Conservation (phyloP, 2,797 vertebrate genomes). For the Tenualosa thibaudeaui region DNA sequence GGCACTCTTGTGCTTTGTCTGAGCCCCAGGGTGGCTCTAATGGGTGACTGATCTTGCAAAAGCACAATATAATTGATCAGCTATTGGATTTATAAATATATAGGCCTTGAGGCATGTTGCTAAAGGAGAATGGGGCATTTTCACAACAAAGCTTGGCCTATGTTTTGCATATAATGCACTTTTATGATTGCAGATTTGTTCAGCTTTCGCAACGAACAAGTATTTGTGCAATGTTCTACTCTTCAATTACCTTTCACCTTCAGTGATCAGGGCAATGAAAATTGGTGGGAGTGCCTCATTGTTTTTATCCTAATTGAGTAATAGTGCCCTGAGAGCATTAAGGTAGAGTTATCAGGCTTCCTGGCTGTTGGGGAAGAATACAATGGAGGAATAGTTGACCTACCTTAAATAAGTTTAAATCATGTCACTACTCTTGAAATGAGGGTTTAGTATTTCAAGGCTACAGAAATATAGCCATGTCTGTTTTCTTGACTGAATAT, state of each 20-base stretch:
- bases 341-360: constrained; percentile 19
- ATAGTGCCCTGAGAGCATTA: no score
- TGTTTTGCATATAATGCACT: neutral
- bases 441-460: neutral
- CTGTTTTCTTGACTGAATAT: neutral
- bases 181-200: neutral
- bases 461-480: neutral
- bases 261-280: neutral
- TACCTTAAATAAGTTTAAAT: neutral
- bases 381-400: neutral
- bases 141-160: neutral
- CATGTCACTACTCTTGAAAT: neutral
- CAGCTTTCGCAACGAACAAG: neutral
- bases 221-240: neutral
- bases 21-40: constrained; percentile 25
- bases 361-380: neutral
- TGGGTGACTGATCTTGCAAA: constrained; percentile 30
- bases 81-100: neutral
- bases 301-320: no score
- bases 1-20: constrained; percentile 36
- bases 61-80: neutral
- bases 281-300: neutral
- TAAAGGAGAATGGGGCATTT: neutral
- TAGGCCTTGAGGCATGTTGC: neutral
- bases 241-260: neutral